A percentile compares a stretch with the other conserved stretches of the same genome.
Evolutionary conservation across 2,113 vertebrate genomes (phyloP).

Genomic region (Zosterops borbonicus): DNA sequence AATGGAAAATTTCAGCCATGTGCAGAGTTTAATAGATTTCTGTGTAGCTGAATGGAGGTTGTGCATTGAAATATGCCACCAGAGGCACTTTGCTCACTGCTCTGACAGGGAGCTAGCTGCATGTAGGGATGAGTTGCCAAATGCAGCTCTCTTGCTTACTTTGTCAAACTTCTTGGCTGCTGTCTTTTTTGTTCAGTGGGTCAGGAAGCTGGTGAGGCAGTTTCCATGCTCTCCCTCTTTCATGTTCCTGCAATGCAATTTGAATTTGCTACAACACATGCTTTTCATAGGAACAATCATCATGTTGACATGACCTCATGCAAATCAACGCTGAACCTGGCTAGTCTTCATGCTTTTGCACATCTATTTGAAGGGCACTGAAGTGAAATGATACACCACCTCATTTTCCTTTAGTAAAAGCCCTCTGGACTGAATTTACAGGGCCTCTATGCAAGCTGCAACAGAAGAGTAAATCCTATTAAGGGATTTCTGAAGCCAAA

Average conservation of each 20-base stretch:
- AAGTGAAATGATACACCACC: not conserved
- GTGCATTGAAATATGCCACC: not conserved
- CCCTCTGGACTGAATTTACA: not conserved
- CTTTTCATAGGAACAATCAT: not conserved
- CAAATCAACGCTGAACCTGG: not conserved
- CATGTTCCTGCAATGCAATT: not conserved
- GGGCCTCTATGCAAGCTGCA: not conserved
- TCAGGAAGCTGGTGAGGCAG: not conserved
- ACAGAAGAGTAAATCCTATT: conserved; percentile 45
- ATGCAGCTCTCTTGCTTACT: not conserved
- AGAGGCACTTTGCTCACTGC: not conserved
- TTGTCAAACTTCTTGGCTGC: not conserved
- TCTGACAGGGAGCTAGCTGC: not conserved
- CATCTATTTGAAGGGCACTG: not conserved
- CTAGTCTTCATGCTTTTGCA: not conserved
- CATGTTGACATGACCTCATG: not conserved
- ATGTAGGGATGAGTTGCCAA: not conserved
- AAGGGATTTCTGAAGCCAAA: conserved; percentile 11
- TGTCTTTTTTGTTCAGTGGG: not conserved
- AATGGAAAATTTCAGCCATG: not conserved
- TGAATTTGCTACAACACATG: not conserved
- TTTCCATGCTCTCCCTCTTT: not conserved
- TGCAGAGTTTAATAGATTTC: not conserved
- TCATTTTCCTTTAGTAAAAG: not conserved
- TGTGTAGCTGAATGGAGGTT: not conserved